phyloP scores from a whole-genome alignment of 1,140 invertebrate species.

The Lerema accius region DNA sequence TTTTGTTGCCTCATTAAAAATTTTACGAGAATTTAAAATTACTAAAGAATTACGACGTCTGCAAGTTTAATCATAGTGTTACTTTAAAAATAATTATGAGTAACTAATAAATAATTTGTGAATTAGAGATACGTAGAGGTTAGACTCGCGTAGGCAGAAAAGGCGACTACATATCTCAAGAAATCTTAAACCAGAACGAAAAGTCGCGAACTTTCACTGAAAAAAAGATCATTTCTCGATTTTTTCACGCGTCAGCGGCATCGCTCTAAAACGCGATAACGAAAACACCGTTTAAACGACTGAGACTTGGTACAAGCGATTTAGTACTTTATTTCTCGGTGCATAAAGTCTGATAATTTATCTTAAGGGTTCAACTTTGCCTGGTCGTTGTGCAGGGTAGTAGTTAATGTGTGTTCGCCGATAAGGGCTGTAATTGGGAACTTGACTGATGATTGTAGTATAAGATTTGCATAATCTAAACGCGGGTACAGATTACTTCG shows the following conservation, averaged over 20 bases:
- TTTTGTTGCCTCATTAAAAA: too few relatives aligned
- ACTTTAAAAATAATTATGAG: too few relatives aligned
- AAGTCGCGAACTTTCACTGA: constrained; percentile 38
- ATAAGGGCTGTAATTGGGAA: constrained; percentile 67
- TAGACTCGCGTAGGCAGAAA: constrained; percentile 1
- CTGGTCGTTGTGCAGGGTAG: constrained; percentile 40
- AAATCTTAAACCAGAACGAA: constrained; percentile 35
- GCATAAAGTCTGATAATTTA: constrained; percentile 26
- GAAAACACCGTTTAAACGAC: constrained; percentile 40
- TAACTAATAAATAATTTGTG: too few relatives aligned
- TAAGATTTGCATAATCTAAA: constrained; percentile 60
- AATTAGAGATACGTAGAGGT: too few relatives aligned
- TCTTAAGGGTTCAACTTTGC: neutral
- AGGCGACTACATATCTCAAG: neutral
- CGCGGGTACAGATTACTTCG: constrained; percentile 29
- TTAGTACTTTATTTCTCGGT: constrained; percentile 37
- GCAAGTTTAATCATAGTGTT: too few relatives aligned
- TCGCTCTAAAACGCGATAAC: constrained; percentile 51
- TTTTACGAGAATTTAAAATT: too few relatives aligned
- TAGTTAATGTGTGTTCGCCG: constrained; percentile 56
- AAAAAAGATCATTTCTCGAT: constrained; percentile 55
- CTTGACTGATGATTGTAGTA: constrained; percentile 64
- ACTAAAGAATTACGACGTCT: too few relatives aligned
- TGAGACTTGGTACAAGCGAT: constrained; percentile 31
- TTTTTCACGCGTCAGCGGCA: constrained; percentile 57